Evolutionary conservation across 2,888 invertebrate species (phyloP).

Genomic region (Ormyrus labotus): DNA sequence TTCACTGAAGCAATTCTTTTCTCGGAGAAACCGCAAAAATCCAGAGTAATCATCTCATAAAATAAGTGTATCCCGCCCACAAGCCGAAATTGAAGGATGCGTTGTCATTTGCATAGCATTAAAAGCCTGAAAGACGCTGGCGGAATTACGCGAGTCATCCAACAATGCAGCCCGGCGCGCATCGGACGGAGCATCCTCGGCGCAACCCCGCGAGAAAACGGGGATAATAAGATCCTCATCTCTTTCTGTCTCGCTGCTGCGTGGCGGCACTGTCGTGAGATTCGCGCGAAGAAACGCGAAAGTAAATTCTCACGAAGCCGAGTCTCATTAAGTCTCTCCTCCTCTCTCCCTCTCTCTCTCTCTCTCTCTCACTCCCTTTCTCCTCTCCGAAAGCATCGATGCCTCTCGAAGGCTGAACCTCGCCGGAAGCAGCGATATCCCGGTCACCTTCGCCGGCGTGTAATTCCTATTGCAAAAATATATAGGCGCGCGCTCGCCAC

Average conservation of each 20-base stretch:
- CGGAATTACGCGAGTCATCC: neutral
- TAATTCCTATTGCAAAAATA: slow-evolving; percentile 54
- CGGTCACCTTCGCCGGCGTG: slow-evolving; percentile 58
- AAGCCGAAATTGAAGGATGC: neutral
- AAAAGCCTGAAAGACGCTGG: slow-evolving; percentile 8
- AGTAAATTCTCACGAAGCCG: slow-evolving; percentile 56
- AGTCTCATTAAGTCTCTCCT: slow-evolving; percentile 52
- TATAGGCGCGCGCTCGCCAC: slow-evolving; percentile 36
- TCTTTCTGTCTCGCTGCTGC: neutral
- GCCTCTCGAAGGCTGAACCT: slow-evolving; percentile 56
- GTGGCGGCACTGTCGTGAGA: slow-evolving; percentile 28
- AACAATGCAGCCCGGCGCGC: neutral
- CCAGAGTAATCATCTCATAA: too few species aligned
- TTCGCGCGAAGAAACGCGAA: slow-evolving; percentile 54
- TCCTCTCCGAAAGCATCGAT: slow-evolving; percentile 36
- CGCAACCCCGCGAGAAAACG: slow-evolving; percentile 17
- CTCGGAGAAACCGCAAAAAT: too few species aligned
- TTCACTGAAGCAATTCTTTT: too few species aligned
- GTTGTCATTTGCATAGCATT: slow-evolving; percentile 50
- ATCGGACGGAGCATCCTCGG: too few species aligned
- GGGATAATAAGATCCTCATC: slow-evolving; percentile 42
- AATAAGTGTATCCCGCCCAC: neutral
- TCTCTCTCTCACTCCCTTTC: slow-evolving; percentile 21
- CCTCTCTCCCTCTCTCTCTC: slow-evolving; percentile 11
- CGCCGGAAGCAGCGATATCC: slow-evolving; percentile 63